Evolutionary conservation across 2,888 invertebrate genomes (phyloP), one percentile per base, ranked within the genome.

Genomic region (Escarpia spicata): DNA sequence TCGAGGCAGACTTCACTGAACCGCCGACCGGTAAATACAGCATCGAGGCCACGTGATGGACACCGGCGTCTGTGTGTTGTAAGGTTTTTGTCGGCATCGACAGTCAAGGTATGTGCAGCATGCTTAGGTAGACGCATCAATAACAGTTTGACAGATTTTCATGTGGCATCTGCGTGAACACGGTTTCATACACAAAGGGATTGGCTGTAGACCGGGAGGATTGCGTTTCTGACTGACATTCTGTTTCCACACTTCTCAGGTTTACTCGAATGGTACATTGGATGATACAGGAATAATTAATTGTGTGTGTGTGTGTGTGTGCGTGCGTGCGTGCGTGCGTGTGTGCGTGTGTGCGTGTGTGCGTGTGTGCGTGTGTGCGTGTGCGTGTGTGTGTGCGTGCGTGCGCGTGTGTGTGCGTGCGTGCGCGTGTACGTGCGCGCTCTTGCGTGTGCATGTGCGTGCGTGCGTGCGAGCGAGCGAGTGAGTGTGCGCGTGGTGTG

Each of bases 1-100:
- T 26, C 26, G 75, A 75, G 6, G n/a, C 75, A 75, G 52, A 52
- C 52, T 52, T 52, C 52, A 15, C 52, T 52, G 52, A 52, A 52
- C 52, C 52, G 15, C 12, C 52, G 52, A 52, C 26, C 75, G 75
- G 75, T 75, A 75, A 75, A 75, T 75, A 75, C 75, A 75, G 75
- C 75, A 75, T 19, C 75, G 52, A 52, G 1, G 52, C 12, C 75
- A 75, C 75, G 75, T 19, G 75, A 75, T 75, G 75, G 75, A n/a
- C 19, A 75, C 75, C 75, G 75, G 75, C 75, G 75, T 75, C 75
- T 75, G 75, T 19, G 75, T n/a, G 75, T 75, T 75, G 75, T 75
- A 75, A n/a, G n/a, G 26, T 75, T 75, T 75, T 75, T 75, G 19
- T 75, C 75, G 75, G n/a, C 75, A 75, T 75, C 75, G n/a, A 75